Base-by-base conservation (phyloP, 1,140 invertebrate genomes). In the Drosophila insularis region DNA sequence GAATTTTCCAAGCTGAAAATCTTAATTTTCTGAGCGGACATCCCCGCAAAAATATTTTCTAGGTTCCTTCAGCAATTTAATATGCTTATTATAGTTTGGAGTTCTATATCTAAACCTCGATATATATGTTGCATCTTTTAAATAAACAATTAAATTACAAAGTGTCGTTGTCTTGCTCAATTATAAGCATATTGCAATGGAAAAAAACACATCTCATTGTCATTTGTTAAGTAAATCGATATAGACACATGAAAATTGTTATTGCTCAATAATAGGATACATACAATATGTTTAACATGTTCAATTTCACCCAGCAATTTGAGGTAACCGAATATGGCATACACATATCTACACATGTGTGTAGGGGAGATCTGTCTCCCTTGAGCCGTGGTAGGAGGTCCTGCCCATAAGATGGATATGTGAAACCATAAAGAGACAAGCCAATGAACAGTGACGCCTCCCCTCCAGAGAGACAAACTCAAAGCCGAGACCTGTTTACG, bases 331-430 rank as follows among this genome's bases (percentile, higher is more conserved):
- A 37, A 58, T 32, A 14, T 13, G 21, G n/a, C 11, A 56, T 56
- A 19, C 5, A 35, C 31, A 17, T 14, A 19, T 13, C 50, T 23
- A 11, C 54, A 13, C 11, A 7, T 8, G 2, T 4, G 10, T 39
- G 14, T 19, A 39, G 59, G 55, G 17, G 46, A 69, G 54, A 27
- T 37, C n/a, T 53, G 32, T 27, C 58, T 81, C 81, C 82, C 81
- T 72, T 61, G 81, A 46, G 81, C 54, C 70, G 50, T 63, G 81
- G 82, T 74, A 74, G 81, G 81, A 86, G 81, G 81, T 85, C 81
- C 46, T 73, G 61, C 62, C 14, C 21, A 31, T 50, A 56, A 68
- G 39, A 58, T 68, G 6, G 53, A 56, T 62, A 55, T 46, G 50
- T 63, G 73, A 63, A 70, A 77, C 62, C 71, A 31, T 63, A 73